Percentiles rank a stretch among this genome's conserved stretches.
phyloP scores from a whole-genome alignment of 2,888 invertebrate species.

The Cataglyphis altisquamis region DNA sequence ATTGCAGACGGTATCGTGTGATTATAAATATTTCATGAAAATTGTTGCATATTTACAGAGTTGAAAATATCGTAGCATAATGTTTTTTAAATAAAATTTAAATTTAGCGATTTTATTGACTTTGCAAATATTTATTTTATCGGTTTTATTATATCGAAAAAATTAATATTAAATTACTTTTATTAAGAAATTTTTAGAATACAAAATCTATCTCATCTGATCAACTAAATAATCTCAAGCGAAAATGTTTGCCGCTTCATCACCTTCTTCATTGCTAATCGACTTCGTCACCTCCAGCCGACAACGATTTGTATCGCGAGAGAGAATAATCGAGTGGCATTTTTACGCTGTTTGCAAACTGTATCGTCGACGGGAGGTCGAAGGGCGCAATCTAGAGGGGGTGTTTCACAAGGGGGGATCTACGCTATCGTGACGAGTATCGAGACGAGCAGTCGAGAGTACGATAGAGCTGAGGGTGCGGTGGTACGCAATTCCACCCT shows the following conservation, averaged over 20 bases:
- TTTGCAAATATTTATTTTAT: background rate
- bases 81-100: background rate
- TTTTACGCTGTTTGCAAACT: conserved; percentile 82
- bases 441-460: conserved; percentile 64
- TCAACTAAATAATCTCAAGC: background rate
- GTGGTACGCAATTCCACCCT: conserved; percentile 66
- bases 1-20: background rate
- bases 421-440: conserved; percentile 56
- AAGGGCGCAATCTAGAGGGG: conserved; percentile 42
- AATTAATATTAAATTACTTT: background rate
- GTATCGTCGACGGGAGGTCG: conserved; percentile 73
- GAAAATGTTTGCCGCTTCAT: conserved; percentile 48
- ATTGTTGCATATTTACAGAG: background rate
- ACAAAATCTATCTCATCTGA: background rate
- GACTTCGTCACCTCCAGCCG: conserved; percentile 40
- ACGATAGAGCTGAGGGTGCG: conserved; percentile 64
- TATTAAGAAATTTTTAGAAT: background rate
- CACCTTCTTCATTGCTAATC: conserved; percentile 45
- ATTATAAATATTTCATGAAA: background rate
- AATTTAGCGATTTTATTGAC: background rate
- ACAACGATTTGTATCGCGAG: conserved; percentile 59
- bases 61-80: background rate
- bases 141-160: background rate
- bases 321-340: conserved; percentile 80
- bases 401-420: conserved; percentile 44